Percentiles rank a stretch among this genome's conserved stretches.
Evolutionary conservation across 1,140 invertebrate species (phyloP).

Genomic region (Pentalonia nigronervosa): DNA sequence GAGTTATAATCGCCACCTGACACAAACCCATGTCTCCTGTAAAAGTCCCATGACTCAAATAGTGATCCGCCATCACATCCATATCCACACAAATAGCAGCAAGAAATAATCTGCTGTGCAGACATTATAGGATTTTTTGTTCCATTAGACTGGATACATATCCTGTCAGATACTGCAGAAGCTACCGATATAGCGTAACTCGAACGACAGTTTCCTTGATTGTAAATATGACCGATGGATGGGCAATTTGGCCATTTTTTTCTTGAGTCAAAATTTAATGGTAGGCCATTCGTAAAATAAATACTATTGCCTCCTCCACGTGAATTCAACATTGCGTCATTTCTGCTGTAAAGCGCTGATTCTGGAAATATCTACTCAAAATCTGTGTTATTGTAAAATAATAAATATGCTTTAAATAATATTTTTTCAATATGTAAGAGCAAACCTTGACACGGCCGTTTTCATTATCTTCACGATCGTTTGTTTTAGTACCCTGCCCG

Average conservation of each 20-base stretch:
- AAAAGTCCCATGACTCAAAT: conserved; percentile 39
- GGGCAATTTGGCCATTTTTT: conserved; percentile 83
- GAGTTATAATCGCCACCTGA: conserved; percentile 53
- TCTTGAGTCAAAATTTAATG: conserved; percentile 74
- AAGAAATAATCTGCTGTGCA: conserved; percentile 49
- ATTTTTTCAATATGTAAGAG: background rate
- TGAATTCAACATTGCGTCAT: background rate
- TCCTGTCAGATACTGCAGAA: conserved; percentile 73
- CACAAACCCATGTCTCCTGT: conserved; percentile 46
- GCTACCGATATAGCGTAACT: conserved; percentile 59
- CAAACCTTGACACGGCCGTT: background rate
- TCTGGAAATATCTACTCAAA: background rate
- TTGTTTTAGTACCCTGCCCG: background rate
- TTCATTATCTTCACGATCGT: background rate
- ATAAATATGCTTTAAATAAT: background rate
- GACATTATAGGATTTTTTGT: conserved; percentile 68
- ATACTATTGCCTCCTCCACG: background rate
- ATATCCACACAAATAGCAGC: conserved; percentile 11
- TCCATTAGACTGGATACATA: conserved; percentile 72
- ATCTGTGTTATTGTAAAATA: background rate
- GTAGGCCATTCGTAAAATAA: background rate
- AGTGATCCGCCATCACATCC: conserved; percentile 55
- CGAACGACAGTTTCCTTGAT: conserved; percentile 72
- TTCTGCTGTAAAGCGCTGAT: background rate
- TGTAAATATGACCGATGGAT: conserved; percentile 77